Evolutionary conservation across 2,888 invertebrate genomes (phyloP).

Genomic region (Cantharis flavilabris): DNA sequence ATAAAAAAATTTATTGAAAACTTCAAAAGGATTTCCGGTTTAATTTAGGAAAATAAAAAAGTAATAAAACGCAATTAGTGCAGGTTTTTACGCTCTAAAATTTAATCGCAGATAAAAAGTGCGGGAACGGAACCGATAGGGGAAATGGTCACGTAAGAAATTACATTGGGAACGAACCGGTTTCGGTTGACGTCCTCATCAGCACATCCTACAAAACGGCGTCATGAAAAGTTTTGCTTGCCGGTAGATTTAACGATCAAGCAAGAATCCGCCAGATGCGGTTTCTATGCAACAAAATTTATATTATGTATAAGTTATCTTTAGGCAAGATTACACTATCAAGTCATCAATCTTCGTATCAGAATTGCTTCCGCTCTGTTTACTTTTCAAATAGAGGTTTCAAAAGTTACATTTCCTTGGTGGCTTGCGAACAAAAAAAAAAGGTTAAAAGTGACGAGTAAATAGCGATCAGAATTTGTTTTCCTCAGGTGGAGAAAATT

Average conservation of each 20-base stretch:
- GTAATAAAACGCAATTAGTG: background rate
- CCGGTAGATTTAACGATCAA: background rate
- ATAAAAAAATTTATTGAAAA: background rate
- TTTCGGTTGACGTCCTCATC: no score
- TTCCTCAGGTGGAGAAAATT: background rate
- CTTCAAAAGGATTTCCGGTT: background rate
- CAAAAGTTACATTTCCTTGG: background rate
- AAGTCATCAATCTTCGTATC: conserved; percentile 10
- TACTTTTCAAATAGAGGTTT: background rate
- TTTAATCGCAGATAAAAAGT: background rate
- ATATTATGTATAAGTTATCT: background rate
- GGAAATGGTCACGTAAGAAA: background rate
- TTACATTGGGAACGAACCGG: no score
- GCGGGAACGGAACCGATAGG: background rate
- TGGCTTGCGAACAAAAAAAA: background rate
- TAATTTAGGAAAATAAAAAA: background rate
- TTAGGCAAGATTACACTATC: background rate
- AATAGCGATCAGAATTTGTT: background rate
- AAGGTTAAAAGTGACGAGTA: background rate
- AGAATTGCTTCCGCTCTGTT: conserved; percentile 8
- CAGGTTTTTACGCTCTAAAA: background rate
- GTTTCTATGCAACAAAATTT: background rate
- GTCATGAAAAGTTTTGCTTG: no score
- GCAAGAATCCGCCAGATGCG: background rate
- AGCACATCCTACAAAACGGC: no score